phyloP scores from a whole-genome alignment of 1,140 invertebrate genomes.

The Ips nitidus region DNA sequence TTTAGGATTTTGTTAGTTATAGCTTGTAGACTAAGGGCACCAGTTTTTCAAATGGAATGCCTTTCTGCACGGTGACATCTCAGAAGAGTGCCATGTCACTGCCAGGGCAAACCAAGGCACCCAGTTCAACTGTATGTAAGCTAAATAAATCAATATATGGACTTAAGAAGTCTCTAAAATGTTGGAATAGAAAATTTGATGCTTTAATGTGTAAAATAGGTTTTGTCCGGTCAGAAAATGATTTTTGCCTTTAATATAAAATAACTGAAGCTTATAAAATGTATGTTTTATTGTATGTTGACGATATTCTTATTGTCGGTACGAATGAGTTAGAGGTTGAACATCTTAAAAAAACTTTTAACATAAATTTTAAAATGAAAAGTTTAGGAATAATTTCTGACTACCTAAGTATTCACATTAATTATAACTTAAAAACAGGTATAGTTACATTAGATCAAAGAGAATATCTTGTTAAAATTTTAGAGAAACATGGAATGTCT shows the following conservation, averaged over 20 bases:
- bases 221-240: not conserved
- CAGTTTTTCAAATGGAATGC: not conserved
- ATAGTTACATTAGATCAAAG: not conserved
- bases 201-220: not conserved
- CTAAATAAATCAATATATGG: not conserved
- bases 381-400: too few species aligned
- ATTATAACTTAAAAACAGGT: too few species aligned
- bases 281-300: too few species aligned
- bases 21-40: not conserved
- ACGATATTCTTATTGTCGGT: too few species aligned
- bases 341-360: too few species aligned
- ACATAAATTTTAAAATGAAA: too few species aligned
- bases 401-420: too few species aligned
- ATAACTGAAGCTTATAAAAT: too few species aligned
- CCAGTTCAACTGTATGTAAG: not conserved
- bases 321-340: too few species aligned
- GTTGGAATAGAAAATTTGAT: conserved; percentile 2
- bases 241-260: not conserved
- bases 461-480: not conserved
- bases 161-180: not conserved
- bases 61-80: not conserved
- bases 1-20: not conserved
- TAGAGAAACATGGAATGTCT: not conserved
- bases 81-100: not conserved
- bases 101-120: not conserved